A percentile compares a stretch with the other conserved stretches of the same genome.
Evolutionary conservation across 2,888 invertebrate species (phyloP).

Genomic region (Matsumyia berberina): DNA sequence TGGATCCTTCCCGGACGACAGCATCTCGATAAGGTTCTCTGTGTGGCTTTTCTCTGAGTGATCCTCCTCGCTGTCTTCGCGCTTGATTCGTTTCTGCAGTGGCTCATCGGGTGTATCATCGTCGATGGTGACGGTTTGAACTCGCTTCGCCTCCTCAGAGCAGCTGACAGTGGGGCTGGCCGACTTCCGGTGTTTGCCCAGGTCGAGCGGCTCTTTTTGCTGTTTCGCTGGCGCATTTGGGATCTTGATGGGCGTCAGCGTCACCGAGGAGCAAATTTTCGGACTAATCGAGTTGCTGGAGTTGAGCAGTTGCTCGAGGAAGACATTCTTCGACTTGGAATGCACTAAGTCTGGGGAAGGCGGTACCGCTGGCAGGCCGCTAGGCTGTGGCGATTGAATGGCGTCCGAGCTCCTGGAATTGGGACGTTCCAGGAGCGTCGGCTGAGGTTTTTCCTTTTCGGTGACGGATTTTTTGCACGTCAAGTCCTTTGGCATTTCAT

Average conservation of each 20-base stretch:
- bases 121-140: constrained; percentile 83
- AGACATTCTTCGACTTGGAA: constrained; percentile 82
- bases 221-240: constrained; percentile 77
- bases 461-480: constrained; percentile 85
- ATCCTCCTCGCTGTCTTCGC: constrained; percentile 84
- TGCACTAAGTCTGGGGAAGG: constrained; percentile 89
- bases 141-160: constrained; percentile 88
- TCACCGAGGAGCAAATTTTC: constrained; percentile 77
- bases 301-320: constrained; percentile 77
- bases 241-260: constrained; percentile 77
- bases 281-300: constrained; percentile 78
- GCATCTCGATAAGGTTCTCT: constrained; percentile 84
- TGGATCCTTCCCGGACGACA: constrained; percentile 85
- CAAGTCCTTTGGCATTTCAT: constrained; percentile 87
- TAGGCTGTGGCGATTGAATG: constrained; percentile 90
- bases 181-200: constrained; percentile 88
- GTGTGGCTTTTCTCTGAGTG: constrained; percentile 82
- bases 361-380: constrained; percentile 89
- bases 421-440: constrained; percentile 85
- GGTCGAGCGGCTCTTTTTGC: constrained; percentile 89
- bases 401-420: constrained; percentile 89
- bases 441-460: constrained; percentile 82
- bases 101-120: constrained; percentile 83
- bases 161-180: constrained; percentile 91
- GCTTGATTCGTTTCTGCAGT: constrained; percentile 85